A percentile compares a stretch with the other conserved stretches of the same genome.
These are phyloP conservation scores for Pyrgus malvae DNA, from an alignment of 2,888 invertebrate genomes.

Conservation along the genomic window DNA sequence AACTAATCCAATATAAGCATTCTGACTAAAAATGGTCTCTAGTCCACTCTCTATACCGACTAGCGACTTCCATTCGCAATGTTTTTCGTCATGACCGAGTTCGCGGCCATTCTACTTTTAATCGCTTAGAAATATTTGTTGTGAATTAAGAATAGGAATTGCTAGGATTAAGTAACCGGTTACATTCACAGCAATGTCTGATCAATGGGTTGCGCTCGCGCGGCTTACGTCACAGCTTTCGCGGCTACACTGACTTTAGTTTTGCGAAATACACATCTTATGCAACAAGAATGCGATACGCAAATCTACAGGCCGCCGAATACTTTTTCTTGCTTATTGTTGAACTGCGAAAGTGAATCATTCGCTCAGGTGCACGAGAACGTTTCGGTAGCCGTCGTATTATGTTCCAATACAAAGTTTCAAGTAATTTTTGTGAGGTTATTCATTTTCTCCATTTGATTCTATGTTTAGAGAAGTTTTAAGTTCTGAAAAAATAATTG, in stretches of 20 bases:
- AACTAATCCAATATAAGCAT: not conserved
- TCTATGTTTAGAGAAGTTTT: too few species aligned
- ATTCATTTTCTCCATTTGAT: too few species aligned
- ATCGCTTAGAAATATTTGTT: conserved; percentile 10
- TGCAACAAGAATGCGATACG: conserved; percentile 65
- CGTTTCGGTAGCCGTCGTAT: too few species aligned
- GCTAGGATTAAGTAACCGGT: conserved; percentile 62
- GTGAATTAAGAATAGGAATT: conserved; percentile 40
- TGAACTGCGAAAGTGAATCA: conserved; percentile 15
- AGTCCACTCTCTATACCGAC: not conserved
- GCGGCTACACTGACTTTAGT: conserved; percentile 39
- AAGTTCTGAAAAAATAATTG: too few species aligned
- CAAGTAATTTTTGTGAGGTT: too few species aligned
- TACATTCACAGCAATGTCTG: conserved; percentile 66
- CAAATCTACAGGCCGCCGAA: conserved; percentile 54
- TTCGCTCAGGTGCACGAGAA: too few species aligned
- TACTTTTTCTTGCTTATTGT: conserved; percentile 39
- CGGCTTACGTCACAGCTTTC: conserved; percentile 74
- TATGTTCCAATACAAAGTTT: too few species aligned
- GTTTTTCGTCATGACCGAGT: conserved; percentile 2
- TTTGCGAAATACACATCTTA: conserved; percentile 70
- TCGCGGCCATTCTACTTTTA: conserved; percentile 9
- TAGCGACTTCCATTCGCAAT: not conserved
- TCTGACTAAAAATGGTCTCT: not conserved
- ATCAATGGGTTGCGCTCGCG: conserved; percentile 69